Evolutionary conservation across 2,888 invertebrate species (phyloP), one percentile per base, ranked within the genome.

Genomic region (Rugalucina vietnamica): DNA sequence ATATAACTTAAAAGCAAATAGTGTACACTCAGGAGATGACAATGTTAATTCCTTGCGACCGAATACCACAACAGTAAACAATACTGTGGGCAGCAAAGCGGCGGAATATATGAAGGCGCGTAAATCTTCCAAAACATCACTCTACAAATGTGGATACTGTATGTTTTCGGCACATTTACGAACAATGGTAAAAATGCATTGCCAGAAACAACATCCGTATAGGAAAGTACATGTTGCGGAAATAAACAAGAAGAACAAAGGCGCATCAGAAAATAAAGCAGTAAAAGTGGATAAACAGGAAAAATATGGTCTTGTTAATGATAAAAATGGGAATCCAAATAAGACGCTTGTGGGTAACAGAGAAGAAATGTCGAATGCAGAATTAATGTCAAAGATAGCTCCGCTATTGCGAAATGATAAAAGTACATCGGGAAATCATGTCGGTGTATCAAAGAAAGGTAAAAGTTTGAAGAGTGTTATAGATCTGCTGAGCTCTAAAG

Each of bases 161-260:
- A 60, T 82, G 4, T 88, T 88, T 69, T 81, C 86, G 32, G 88
- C 88, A 4, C 77, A 49, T 0, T 49, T 88, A 8, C 71, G 88
- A 43, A 81, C 86, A 21, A 88, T 86, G 49, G 86, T 88, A 1
- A 88, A 84, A 79, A 84, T 86, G 81, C 88, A 88, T 76, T 86
- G 88, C 43, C 70, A 77, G 8, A 88, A 86, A 43, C 82, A 81
- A 43, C 88, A 88, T 60, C 24, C 81, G 18, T 73, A 73, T 21
- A 70, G 71, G 32, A 77, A 72, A 50, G 5, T 85, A 3, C 50
- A 60, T 34, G 65, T 85, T 3, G 72, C 78, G 21, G 87, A 87
- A 24, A 84, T 75, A 12, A 65, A 65, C n/a, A n/a, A n/a, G n/a
- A n/a, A n/a, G n/a, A n/a, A n/a, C n/a, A n/a, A n/a, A n/a, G n/a